These are phyloP conservation scores for Nematopogon swammerdamellus DNA, from an alignment of 2,888 invertebrate genomes.

Conservation along the genomic window DNA sequence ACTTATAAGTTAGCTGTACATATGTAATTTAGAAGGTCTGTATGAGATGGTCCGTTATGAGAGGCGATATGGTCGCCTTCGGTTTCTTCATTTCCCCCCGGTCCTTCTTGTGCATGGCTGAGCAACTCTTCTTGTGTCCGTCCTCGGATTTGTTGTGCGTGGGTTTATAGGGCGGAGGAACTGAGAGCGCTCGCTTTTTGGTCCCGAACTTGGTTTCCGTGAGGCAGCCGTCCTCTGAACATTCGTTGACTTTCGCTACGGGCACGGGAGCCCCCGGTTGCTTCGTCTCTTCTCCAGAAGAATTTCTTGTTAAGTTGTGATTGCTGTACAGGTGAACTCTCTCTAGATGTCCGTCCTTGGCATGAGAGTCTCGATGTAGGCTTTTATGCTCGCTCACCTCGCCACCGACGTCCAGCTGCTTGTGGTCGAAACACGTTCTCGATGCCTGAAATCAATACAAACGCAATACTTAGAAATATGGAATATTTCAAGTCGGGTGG, in stretches of 20 bases:
- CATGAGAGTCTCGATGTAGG: neutral
- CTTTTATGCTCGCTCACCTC: no score
- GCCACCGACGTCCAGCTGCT: constrained; percentile 29
- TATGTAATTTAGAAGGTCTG: constrained; percentile 34
- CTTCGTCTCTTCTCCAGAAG: neutral
- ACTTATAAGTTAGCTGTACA: neutral
- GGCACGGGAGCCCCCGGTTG: neutral
- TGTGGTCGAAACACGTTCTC: constrained; percentile 46
- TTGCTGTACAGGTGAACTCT: neutral
- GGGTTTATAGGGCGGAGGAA: constrained; percentile 35
- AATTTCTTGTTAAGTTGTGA: neutral
- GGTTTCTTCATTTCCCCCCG: constrained; percentile 28
- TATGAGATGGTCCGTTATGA: constrained; percentile 42
- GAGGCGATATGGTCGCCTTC: constrained; percentile 23
- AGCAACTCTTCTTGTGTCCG: constrained; percentile 36
- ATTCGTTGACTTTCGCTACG: no score
- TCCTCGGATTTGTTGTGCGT: constrained; percentile 44
- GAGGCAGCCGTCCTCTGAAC: constrained; percentile 24
- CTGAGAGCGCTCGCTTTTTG: constrained; percentile 32
- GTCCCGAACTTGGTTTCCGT: constrained; percentile 24
- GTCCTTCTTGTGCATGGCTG: constrained; percentile 34
- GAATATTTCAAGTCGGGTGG: no score
- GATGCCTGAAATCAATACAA: constrained; percentile 29
- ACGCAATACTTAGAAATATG: neutral
- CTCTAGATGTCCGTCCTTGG: neutral